Percentiles rank a stretch among this genome's conserved stretches.
Evolutionary conservation across 1,140 invertebrate species (phyloP).

Genomic region (Oncopodura yosiiana): DNA sequence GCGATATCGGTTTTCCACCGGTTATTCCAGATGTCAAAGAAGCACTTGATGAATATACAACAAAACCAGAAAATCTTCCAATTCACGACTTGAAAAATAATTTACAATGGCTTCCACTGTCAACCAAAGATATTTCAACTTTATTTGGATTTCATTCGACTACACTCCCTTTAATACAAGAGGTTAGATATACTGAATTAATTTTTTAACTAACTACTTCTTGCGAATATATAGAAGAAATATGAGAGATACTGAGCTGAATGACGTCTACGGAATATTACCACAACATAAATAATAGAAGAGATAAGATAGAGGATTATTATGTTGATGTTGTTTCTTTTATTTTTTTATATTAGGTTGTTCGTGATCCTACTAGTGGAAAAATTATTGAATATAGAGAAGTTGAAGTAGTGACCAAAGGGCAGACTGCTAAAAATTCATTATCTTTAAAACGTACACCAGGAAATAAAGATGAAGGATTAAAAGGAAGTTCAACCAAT

Average conservation of each 20-base stretch:
- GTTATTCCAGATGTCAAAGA: slow-evolving; percentile 48
- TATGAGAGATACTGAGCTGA: no score
- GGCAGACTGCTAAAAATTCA: slow-evolving; percentile 60
- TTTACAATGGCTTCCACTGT: slow-evolving; percentile 22
- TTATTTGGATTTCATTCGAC: slow-evolving; percentile 15
- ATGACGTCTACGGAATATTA: no score
- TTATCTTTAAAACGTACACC: slow-evolving; percentile 59
- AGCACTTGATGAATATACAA: slow-evolving; percentile 50
- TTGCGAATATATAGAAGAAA: neutral
- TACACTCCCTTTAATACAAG: slow-evolving; percentile 10
- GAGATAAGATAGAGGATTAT: no score
- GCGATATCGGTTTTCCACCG: slow-evolving; percentile 44
- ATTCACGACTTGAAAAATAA: slow-evolving; percentile 51
- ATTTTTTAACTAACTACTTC: neutral
- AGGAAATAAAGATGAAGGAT: slow-evolving; percentile 48
- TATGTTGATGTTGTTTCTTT: no score
- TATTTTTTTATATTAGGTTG: slow-evolving; percentile 50
- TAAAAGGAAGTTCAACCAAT: slow-evolving; percentile 59
- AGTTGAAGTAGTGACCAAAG: slow-evolving; percentile 49
- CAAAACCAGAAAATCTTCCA: slow-evolving; percentile 50
- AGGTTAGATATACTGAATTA: slow-evolving; percentile 11
- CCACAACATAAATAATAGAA: no score
- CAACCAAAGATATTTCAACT: slow-evolving; percentile 5
- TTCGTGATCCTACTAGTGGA: slow-evolving; percentile 60
- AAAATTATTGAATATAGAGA: slow-evolving; percentile 58